Evolutionary conservation across 2,888 invertebrate genomes (phyloP).

Genomic region (Synergus itoensis): DNA sequence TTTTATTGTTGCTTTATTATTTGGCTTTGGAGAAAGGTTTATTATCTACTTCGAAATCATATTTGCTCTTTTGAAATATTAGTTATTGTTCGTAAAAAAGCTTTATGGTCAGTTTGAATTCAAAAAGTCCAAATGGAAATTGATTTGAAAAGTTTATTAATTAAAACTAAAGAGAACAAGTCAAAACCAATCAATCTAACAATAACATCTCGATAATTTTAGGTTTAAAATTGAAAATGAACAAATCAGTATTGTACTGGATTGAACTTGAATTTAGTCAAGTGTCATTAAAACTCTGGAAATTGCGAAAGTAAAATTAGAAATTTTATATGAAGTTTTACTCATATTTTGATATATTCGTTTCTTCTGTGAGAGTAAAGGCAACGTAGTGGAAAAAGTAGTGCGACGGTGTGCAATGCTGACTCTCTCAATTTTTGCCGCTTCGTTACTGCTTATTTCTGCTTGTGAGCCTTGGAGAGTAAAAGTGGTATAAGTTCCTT

Average conservation of each 20-base stretch:
- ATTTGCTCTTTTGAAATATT: neutral
- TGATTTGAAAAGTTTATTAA: neutral
- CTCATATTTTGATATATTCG: constrained; percentile 27
- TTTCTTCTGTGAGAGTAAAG: constrained; percentile 19
- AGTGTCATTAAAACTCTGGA: neutral
- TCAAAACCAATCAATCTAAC: too few species aligned
- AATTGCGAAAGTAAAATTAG: neutral
- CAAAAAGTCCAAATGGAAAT: neutral
- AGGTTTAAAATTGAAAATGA: too few species aligned
- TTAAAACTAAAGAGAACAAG: too few species aligned
- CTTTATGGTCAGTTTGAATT: neutral
- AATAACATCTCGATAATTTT: too few species aligned
- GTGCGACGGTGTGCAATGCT: constrained; percentile 29
- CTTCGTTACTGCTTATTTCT: constrained; percentile 40
- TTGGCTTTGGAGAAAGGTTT: neutral
- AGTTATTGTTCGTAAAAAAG: neutral
- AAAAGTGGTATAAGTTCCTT: constrained; percentile 40
- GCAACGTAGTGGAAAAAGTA: constrained; percentile 33
- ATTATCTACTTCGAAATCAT: neutral
- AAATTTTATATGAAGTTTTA: constrained; percentile 13
- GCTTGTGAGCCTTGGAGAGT: constrained; percentile 33
- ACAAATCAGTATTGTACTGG: too few species aligned
- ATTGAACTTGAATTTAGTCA: neutral
- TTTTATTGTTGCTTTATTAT: neutral
- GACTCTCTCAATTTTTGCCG: constrained; percentile 39